These are phyloP conservation scores for Blastomussa wellsi DNA, from an alignment of 92 coral and sea anemone species.

Conservation along the genomic window DNA sequence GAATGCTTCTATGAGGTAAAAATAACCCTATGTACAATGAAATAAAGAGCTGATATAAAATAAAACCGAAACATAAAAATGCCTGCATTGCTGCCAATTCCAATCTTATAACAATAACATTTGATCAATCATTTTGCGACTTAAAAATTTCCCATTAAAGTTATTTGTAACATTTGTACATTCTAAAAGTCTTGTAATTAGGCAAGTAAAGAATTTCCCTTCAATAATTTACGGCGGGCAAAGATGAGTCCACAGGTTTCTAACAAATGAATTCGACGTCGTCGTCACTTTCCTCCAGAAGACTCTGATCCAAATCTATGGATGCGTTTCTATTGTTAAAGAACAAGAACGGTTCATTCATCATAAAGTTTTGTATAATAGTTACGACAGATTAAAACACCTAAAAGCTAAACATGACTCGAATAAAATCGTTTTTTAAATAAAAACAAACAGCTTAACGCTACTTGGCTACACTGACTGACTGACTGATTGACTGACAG, in stretches of 20 bases:
- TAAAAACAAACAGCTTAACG: no score
- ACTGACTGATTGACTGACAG: not conserved
- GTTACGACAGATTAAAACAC: no score
- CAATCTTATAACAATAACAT: slow-evolving; percentile 15
- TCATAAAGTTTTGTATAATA: not conserved
- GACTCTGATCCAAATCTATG: slow-evolving; percentile 41
- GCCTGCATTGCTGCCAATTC: not conserved
- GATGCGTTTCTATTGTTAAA: slow-evolving; percentile 34
- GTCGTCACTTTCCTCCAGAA: slow-evolving; percentile 37
- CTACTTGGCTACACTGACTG: not conserved
- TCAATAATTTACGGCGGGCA: not conserved
- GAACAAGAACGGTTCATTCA: not conserved
- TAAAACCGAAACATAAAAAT: not conserved
- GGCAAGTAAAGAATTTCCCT: not conserved
- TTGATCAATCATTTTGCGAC: slow-evolving; percentile 11
- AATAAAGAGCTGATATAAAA: not conserved
- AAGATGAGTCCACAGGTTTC: not conserved
- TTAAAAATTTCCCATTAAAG: slow-evolving; percentile 29
- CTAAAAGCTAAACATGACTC: no score
- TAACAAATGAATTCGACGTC: slow-evolving; percentile 28
- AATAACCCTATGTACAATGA: slow-evolving; percentile 26
- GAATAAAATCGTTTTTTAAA: no score
- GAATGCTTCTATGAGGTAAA: not conserved
- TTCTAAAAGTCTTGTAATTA: slow-evolving; percentile 2
- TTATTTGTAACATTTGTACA: slow-evolving; percentile 2